Percentiles rank a stretch among this genome's conserved stretches.
phyloP scores from a whole-genome alignment of 2,888 invertebrate species.

The Linyphia triangularis region DNA sequence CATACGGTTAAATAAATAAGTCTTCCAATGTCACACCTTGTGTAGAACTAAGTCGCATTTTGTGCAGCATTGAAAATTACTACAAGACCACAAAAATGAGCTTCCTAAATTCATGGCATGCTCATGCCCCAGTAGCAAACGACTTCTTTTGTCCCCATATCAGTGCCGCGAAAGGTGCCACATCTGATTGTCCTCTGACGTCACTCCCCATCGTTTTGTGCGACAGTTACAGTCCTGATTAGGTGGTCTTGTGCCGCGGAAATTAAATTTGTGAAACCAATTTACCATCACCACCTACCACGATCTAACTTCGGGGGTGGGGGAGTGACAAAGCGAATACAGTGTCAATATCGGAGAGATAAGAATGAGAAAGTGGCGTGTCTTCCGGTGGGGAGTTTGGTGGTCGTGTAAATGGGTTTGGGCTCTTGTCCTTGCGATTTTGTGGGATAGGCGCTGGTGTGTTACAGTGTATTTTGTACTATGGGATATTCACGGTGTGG shows the following conservation, averaged over 20 bases:
- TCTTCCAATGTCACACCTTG: too few relatives aligned
- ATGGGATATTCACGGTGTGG: too few relatives aligned
- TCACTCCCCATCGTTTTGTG: conserved; percentile 60
- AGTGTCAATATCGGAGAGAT: conserved; percentile 29
- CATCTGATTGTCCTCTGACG: conserved; percentile 29
- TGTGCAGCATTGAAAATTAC: too few relatives aligned
- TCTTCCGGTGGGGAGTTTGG: conserved; percentile 42
- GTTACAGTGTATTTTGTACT: too few relatives aligned
- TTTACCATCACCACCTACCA: conserved; percentile 39
- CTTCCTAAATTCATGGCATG: too few relatives aligned
- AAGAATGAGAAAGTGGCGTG: conserved; percentile 43
- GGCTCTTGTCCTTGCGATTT: neutral
- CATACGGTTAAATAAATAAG: too few relatives aligned
- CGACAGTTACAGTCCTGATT: conserved; percentile 48
- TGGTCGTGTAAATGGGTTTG: neutral
- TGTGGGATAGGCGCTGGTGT: neutral
- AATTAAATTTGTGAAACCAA: conserved; percentile 74
- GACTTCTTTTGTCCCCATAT: conserved; percentile 5
- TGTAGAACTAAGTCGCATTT: too few relatives aligned
- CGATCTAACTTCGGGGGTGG: neutral
- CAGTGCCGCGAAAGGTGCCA: neutral
- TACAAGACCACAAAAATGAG: too few relatives aligned
- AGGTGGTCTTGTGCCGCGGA: conserved; percentile 65
- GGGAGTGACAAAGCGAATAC: conserved; percentile 10
- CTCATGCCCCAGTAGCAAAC: neutral